Evolutionary conservation across 2,113 vertebrate species (phyloP).

Genomic region (Noturus placidus): DNA sequence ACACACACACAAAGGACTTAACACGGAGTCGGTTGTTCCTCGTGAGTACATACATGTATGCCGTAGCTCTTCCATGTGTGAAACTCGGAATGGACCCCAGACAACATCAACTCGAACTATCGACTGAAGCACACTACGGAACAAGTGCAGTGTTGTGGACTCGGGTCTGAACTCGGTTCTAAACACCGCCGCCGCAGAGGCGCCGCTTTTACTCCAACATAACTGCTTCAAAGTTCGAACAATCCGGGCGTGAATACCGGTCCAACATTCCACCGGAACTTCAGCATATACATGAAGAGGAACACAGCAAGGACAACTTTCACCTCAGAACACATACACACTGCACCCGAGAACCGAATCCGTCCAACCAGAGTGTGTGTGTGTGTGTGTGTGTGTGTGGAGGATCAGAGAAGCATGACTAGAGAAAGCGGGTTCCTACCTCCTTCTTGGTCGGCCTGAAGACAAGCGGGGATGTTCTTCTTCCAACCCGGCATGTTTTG

Average conservation of each 20-base stretch:
- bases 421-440: constrained; percentile 62
- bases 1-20: not conserved
- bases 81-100: not conserved
- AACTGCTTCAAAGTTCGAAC: constrained; percentile 44
- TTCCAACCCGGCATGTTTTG: constrained; percentile 91
- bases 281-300: accelerated
- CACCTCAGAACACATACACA: not conserved
- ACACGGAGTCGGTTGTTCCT: not conserved
- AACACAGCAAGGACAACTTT: not conserved
- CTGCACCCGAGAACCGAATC: not conserved
- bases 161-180: constrained; percentile 24
- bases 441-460: constrained; percentile 91
- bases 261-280: not conserved
- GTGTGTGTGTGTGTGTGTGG: not conserved
- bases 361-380: not conserved
- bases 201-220: not conserved
- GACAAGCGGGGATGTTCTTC: constrained; percentile 94
- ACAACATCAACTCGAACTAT: not conserved
- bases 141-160: constrained; percentile 36
- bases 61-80: not conserved
- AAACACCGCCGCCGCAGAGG: not conserved
- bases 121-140: constrained; percentile 23
- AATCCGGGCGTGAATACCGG: not conserved
- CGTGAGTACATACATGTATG: not conserved
- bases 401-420: not conserved